Evolutionary conservation across 1,140 invertebrate species (phyloP).

Genomic region (Lamellibrachia luymesi): DNA sequence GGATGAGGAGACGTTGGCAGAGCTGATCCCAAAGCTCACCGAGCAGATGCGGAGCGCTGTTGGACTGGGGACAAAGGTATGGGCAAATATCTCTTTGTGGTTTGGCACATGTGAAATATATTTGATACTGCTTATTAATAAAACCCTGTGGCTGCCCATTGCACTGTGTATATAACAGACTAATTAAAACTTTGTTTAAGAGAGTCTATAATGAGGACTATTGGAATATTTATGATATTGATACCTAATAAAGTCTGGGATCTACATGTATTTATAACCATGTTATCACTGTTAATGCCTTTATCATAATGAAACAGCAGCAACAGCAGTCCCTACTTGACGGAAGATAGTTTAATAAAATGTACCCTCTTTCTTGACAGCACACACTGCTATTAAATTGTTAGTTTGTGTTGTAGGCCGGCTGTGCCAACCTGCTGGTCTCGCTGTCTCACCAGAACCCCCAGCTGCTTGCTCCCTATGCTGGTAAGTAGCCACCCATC

Average conservation of each 20-base stretch:
- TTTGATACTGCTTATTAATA: not conserved
- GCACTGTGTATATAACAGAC: too few species aligned
- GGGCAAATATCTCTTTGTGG: conserved; percentile 15
- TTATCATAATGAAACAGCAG: not conserved
- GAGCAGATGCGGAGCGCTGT: conserved; percentile 79
- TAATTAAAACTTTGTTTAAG: too few species aligned
- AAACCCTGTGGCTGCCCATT: not conserved
- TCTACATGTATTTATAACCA: not conserved
- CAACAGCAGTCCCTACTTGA: too few species aligned
- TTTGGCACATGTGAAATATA: not conserved
- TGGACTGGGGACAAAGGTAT: conserved; percentile 75
- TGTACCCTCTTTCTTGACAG: too few species aligned
- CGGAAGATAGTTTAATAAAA: too few species aligned
- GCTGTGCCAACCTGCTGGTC: conserved; percentile 79
- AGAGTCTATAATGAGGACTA: not conserved
- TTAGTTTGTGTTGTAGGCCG: conserved; percentile 59
- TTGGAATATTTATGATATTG: not conserved
- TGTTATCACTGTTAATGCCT: not conserved
- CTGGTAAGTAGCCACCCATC: conserved; percentile 55
- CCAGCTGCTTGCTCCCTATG: conserved; percentile 65
- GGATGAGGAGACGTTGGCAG: conserved; percentile 72
- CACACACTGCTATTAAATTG: not conserved
- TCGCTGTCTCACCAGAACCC: conserved; percentile 67
- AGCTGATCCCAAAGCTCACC: conserved; percentile 75
- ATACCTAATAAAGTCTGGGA: not conserved